Evolutionary conservation across 2,888 invertebrate species (phyloP), one percentile per base, ranked within the genome.

Genomic region (Lampropteryx suffumata): DNA sequence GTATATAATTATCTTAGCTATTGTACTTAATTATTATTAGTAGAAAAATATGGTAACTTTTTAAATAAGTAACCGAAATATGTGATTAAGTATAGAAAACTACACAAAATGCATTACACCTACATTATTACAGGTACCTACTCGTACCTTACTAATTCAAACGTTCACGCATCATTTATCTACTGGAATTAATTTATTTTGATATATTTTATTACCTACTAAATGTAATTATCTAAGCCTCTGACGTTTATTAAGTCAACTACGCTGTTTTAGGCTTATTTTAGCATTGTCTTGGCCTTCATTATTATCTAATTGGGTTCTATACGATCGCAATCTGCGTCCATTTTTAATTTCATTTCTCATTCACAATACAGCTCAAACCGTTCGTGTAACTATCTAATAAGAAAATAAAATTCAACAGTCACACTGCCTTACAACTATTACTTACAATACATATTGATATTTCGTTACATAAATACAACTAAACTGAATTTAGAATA

Each of bases 401-500:
- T 17, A 17, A 17, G 3, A 7, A 24, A 24, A 24, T 24, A 24
- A 24, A 2, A 24, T 7, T 1, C 1, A 24, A 64, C 65, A 68
- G 57, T 67, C 63, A 62, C 45, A 64, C 70, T 62, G 59, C 41
- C 55, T 54, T 61, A 49, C 27, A 37, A 55, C 34, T 43, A 47
- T 0, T 8, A 33, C 14, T 42, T 13, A 21, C 48, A 68, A 68
- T 41, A 59, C 30, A 29, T 65, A 69, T 68, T 67, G 67, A 72
- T 71, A 70, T 73, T 48, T 65, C 59, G 8, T 55, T 50, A 37
- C 7, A n/a, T 33, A 32, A 28, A 39, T 40, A 36, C 2, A 45
- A 21, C 57, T 62, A 63, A 50, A 28, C 42, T 61, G 11, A 29
- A 47, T 62, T 64, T 67, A 57, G 36, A 49, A 4, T 62, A 52